phyloP scores from a whole-genome alignment of 2,113 vertebrate species.

The Sterna hirundo region DNA sequence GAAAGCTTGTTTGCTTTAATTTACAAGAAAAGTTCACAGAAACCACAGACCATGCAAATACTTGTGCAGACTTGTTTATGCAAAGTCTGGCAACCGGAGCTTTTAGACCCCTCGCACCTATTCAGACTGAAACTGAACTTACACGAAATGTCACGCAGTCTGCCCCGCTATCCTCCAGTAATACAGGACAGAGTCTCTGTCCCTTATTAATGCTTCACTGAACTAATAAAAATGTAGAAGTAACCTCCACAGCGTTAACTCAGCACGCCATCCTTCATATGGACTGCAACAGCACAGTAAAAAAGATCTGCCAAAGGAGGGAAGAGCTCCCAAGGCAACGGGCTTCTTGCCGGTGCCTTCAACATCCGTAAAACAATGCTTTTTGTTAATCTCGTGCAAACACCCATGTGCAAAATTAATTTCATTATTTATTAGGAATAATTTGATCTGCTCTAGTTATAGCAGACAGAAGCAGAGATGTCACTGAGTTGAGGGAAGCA shows the following conservation, averaged over 20 bases:
- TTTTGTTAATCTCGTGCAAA: not conserved
- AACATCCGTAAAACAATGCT: not conserved
- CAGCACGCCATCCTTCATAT: not conserved
- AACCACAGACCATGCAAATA: not conserved
- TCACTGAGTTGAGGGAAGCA: not conserved
- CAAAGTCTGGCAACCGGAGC: not conserved
- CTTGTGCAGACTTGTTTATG: conserved; percentile 10
- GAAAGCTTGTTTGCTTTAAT: not conserved
- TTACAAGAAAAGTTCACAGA: not conserved
- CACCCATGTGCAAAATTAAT: not conserved
- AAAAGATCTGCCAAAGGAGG: not conserved
- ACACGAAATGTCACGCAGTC: not conserved
- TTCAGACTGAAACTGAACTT: not conserved
- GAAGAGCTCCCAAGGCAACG: not conserved
- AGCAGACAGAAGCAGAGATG: not conserved
- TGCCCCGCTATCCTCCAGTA: not conserved
- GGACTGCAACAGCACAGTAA: not conserved
- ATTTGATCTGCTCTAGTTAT: not conserved
- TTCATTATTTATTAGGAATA: not conserved
- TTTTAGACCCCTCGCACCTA: not conserved
- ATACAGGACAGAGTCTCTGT: not conserved
- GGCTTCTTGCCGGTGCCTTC: not conserved
- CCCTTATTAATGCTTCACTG: not conserved
- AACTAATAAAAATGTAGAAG: not conserved
- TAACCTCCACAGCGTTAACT: not conserved